Conservation (phyloP, 2,113 vertebrate species). For the Spheniscus mendiculus region DNA sequence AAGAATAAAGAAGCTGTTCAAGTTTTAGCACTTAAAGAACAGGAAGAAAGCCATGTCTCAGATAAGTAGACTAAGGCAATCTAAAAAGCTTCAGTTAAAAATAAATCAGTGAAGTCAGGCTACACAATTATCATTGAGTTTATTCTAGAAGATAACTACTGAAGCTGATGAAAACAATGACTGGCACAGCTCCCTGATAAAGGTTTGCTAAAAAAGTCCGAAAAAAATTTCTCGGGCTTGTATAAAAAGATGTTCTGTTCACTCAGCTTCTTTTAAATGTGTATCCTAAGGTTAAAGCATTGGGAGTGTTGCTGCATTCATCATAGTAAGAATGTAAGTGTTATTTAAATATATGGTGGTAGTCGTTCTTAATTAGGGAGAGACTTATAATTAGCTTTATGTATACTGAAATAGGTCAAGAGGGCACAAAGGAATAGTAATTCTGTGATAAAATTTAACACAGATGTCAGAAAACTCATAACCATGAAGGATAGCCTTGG, state of each 20-base stretch:
- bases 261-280: neutral
- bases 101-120: neutral
- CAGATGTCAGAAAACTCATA: constrained; percentile 70
- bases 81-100: neutral
- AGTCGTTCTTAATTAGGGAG: constrained; percentile 25
- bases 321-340: neutral
- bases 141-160: neutral
- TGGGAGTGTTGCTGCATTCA: fast-evolving
- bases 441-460: constrained; percentile 50
- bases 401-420: neutral
- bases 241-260: neutral
- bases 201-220: neutral
- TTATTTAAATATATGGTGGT: neutral
- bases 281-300: neutral
- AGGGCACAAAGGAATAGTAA: constrained; percentile 42
- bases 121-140: neutral
- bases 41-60: neutral
- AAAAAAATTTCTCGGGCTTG: neutral
- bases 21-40: neutral
- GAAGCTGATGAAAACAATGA: neutral
- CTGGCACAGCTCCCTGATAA: neutral
- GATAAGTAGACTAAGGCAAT: neutral
- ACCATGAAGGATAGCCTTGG: constrained; percentile 36
- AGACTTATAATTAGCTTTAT: neutral
- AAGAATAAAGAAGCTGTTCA: neutral